Base-by-base conservation (phyloP, 2,113 vertebrate species). In the Bucco capensis region DNA sequence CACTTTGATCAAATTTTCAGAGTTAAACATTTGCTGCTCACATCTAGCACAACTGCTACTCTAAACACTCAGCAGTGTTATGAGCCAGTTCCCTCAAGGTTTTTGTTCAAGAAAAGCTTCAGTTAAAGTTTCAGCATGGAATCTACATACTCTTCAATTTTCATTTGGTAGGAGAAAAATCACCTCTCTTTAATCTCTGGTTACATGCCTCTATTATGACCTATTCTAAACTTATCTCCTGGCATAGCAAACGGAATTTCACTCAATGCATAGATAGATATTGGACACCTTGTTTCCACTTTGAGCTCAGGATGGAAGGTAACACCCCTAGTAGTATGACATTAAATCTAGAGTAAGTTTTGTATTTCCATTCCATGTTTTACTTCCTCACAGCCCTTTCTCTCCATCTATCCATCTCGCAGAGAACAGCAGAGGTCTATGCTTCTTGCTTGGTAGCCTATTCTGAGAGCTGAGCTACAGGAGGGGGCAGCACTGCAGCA, bases 211-310 rank as follows among this genome's bases (percentile, higher is more conserved):
- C 74, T 92, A 93, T 93, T 96, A 94, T 86, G 93, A 97, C 93
- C 86, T 91, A 86, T 91, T 95, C 95, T 92, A 96, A 96, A 94
- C 95, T 95, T 96, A 96, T 95, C 95, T 88, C 88, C 95, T 96
- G 95, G 95, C 95, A 94, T 75, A 96, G 95, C 86, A 87, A 90
- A 74, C 30, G 95, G 96, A 96, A 97, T 94, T 73, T 93, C 88
- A 96, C 95, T 94, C 96, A 96, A 90, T 72, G 93, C 96, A 95
- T n/a, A 96, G 89, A 96, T 96, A 96, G 96, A 97, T 93, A 97
- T 93, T 89, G 95, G 96, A 96, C 95, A 94, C 95, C 92, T 95
- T 96, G 95, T 96, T 96, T 96, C 96, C 93, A 97, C 94, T 97
- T 96, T 86, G 80, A 96, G 95, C 95, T 95, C 92, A 81, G 76